Conservation (phyloP, 2,113 vertebrate genomes). For the Campylomormyrus tamandua region DNA sequence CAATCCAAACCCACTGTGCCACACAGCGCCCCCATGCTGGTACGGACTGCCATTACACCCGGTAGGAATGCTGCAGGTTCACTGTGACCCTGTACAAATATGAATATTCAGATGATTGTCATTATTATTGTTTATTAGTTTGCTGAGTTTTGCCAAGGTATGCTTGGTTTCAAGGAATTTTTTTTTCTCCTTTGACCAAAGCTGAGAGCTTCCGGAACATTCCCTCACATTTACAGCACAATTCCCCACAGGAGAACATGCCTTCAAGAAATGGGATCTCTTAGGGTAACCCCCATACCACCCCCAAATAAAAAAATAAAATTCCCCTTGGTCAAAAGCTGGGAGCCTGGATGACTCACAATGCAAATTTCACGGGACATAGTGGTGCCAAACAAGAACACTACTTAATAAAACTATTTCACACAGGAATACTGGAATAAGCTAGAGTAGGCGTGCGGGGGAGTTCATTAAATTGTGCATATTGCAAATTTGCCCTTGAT, state of each 20-base stretch:
- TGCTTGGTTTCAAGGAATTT: neutral
- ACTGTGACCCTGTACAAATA: neutral
- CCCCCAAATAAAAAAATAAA: neutral
- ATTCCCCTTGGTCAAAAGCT: neutral
- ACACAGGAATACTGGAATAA: constrained; percentile 31
- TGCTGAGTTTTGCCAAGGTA: neutral
- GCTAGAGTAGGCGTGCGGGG: constrained; percentile 30
- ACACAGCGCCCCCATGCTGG: neutral
- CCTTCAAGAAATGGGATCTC: neutral
- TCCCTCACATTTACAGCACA: neutral
- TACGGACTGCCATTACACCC: neutral
- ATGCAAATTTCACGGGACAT: constrained; percentile 30
- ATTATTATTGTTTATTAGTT: neutral
- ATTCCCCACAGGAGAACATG: neutral
- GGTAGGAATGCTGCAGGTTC: neutral
- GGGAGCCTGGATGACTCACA: constrained; percentile 26
- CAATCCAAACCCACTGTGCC: neutral
- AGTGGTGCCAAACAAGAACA: constrained; percentile 22
- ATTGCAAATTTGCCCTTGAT: constrained; percentile 32
- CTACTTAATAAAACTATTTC: constrained; percentile 28
- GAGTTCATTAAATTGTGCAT: constrained; percentile 30
- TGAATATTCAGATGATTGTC: neutral
- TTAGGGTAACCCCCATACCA: neutral
- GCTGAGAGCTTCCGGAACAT: neutral
- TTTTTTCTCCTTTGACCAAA: neutral